Percentiles rank a stretch among this genome's conserved stretches.
phyloP scores from a whole-genome alignment of 2,888 invertebrate species.

The Cantharis rustica region DNA sequence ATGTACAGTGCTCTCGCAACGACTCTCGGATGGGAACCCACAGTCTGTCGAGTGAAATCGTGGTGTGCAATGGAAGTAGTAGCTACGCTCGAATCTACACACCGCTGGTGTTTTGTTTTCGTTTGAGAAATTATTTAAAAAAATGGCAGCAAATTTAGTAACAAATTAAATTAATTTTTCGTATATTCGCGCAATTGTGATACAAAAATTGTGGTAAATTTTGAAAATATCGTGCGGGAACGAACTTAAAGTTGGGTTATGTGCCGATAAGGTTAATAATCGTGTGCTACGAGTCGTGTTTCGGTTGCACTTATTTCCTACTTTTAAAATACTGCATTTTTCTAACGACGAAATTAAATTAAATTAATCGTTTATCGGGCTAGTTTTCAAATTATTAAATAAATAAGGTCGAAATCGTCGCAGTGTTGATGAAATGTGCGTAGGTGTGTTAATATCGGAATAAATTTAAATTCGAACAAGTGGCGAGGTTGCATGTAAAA shows the following conservation, averaged over 20 bases:
- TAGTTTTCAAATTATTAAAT: neutral
- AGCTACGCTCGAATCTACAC: slow-evolving; percentile 33
- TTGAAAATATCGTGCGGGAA: slow-evolving; percentile 15
- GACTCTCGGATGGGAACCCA: slow-evolving; percentile 59
- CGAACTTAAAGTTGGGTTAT: slow-evolving; percentile 21
- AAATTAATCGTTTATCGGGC: neutral
- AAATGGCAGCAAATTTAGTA: neutral
- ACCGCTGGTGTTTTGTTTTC: slow-evolving; percentile 13
- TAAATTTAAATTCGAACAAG: slow-evolving; percentile 1
- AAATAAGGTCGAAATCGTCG: neutral
- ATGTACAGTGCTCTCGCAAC: slow-evolving; percentile 51
- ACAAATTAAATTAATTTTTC: neutral
- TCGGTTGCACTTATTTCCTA: slow-evolving; percentile 13
- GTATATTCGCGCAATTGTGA: neutral
- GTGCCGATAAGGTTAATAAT: slow-evolving; percentile 19
- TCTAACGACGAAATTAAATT: neutral
- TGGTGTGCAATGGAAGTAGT: slow-evolving; percentile 43
- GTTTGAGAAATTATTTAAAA: neutral
- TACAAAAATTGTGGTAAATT: neutral
- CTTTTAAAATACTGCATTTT: neutral
- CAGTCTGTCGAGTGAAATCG: slow-evolving; percentile 55
- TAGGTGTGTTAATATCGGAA: neutral
- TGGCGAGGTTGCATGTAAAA: neutral
- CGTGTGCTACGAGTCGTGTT: slow-evolving; percentile 11
- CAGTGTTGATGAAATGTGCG: neutral